Evolutionary conservation across 2,113 vertebrate species (phyloP), one percentile per base, ranked within the genome.

Genomic region (Dunckerocampus dactyliophorus): DNA sequence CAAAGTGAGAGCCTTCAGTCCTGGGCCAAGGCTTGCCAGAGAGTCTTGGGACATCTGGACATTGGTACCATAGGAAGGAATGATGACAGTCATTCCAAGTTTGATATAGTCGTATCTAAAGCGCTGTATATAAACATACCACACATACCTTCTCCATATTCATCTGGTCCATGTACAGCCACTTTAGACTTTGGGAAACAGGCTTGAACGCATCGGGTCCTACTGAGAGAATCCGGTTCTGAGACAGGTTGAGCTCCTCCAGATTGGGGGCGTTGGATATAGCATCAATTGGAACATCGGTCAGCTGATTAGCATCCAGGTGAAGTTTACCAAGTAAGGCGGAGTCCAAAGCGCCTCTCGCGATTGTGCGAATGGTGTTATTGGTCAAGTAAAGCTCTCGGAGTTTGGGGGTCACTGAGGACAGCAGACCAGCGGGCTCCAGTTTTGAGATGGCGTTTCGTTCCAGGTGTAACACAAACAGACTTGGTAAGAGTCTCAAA

Each of bases 381-480:
- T 91, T 89, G 0, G 88, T 82, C 8, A 98, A 83, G 57, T 93
- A 92, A 37, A 98, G 91, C 66, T 91, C 90, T 54, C 81, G 89
- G 8, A 98, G 67, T 7, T 78, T 87, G 0, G 49, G 52, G 0
- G 80, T 57, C 1, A 74, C 62, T 7, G 90, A 88, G 0, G 66
- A 78, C 68, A 95, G 82, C 67, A 92, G 81, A 0, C 88, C 83
- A 16, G 61, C 67, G 0, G 89, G 82, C 0, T 59, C 84, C 54
- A 98, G 80, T 60, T 79, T 88, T 17, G 57, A 0, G 8, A 98
- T 89, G 22, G 77, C 14, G 0, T 98, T 97, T 76, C 88, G 68
- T 84, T 95, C 92, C 84, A 98, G 83, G 64, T 95, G 92, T 21
- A 98, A 85, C 43, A 92, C 91, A 62, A 93, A 89, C 55, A 98